Conservation (phyloP, 2,113 vertebrate genomes). For the Cavia porcellus region DNA sequence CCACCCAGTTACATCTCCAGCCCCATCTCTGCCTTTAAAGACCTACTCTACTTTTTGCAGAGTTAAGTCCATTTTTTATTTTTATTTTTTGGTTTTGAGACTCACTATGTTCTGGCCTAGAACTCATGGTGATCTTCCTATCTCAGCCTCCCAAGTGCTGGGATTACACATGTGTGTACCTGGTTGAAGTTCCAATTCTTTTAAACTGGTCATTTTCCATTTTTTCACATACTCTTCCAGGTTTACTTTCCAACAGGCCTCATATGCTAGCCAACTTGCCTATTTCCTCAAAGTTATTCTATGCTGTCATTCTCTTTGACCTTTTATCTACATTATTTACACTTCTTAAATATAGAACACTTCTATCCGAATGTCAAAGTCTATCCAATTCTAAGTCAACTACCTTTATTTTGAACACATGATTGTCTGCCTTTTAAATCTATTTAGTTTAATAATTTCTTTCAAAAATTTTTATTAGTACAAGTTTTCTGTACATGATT, state of each 20-base stretch:
- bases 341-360: background rate
- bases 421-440: background rate
- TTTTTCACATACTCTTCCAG: conserved; percentile 17
- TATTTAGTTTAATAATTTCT: background rate
- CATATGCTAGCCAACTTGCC: background rate
- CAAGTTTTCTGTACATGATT: background rate
- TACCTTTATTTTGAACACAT: conserved; percentile 3
- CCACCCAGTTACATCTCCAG: background rate
- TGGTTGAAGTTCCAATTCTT: conserved; percentile 28
- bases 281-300: background rate
- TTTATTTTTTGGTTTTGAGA: background rate
- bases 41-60: background rate
- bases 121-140: background rate
- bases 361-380: conserved; percentile 41
- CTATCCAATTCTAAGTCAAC: conserved; percentile 13
- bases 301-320: background rate
- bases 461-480: background rate
- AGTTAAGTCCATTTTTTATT: background rate
- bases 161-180: background rate
- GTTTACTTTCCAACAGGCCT: background rate
- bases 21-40: background rate
- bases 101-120: background rate
- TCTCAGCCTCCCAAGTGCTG: background rate
- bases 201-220: background rate
- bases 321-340: background rate